A percentile compares a stretch with the other conserved stretches of the same genome.
phyloP scores from a whole-genome alignment of 2,888 invertebrate species.

The Machimus atricapillus region DNA sequence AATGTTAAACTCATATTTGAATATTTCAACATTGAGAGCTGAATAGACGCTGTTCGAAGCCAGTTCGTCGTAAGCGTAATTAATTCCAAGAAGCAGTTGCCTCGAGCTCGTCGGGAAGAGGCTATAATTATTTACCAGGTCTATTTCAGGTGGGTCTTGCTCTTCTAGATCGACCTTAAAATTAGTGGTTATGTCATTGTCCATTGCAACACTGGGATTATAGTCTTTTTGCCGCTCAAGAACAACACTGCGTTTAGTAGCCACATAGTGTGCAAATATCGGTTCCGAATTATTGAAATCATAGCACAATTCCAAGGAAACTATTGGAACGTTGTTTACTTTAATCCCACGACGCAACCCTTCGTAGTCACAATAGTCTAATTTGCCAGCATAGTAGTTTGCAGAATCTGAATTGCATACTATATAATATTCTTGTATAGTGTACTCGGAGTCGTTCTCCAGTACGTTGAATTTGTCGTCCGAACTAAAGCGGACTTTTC shows the following conservation, averaged over 20 bases:
- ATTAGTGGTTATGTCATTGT: not conserved
- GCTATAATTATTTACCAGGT: not conserved
- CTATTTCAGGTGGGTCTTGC: not conserved
- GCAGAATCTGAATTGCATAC: not conserved
- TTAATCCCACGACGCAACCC: no score
- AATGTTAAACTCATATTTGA: not conserved
- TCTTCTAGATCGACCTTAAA: not conserved
- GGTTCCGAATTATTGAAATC: not conserved
- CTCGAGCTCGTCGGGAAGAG: not conserved
- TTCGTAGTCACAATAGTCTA: not conserved
- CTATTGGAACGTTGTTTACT: not conserved
- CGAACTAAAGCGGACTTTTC: no score
- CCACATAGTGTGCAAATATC: not conserved
- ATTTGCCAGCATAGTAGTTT: not conserved
- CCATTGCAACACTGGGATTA: not conserved
- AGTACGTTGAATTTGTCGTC: no score
- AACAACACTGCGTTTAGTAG: not conserved
- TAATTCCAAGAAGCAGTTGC: not conserved
- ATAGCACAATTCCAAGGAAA: constrained; percentile 2
- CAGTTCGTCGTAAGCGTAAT: not conserved
- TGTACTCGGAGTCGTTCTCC: no score
- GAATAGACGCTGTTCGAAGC: not conserved
- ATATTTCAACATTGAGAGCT: not conserved
- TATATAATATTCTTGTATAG: not conserved
- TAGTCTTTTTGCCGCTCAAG: not conserved